These are phyloP conservation scores for Calidris pygmaea DNA, from an alignment of 2,113 vertebrate genomes.

Conservation along the genomic window DNA sequence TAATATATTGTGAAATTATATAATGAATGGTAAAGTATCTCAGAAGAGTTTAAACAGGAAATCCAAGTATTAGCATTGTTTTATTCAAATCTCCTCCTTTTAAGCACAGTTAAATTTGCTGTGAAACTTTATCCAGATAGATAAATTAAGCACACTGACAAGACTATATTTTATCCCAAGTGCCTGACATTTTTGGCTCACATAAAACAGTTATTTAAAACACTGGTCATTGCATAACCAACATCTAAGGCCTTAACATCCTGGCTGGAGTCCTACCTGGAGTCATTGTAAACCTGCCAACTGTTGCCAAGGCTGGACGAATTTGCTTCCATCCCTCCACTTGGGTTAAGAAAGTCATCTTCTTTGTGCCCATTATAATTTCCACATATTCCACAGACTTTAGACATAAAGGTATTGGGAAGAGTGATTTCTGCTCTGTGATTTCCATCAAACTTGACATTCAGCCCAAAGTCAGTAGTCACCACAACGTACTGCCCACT, in stretches of 20 bases:
- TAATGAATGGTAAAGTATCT: neutral
- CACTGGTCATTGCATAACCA: neutral
- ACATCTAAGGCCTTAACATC: neutral
- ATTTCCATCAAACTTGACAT: constrained; percentile 65
- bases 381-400: constrained; percentile 67
- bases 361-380: constrained; percentile 51
- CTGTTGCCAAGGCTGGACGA: constrained; percentile 70
- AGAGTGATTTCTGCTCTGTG: constrained; percentile 61
- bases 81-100: neutral
- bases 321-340: constrained; percentile 58
- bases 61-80: neutral
- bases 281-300: constrained; percentile 68
- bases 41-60: neutral
- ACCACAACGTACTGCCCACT: constrained; percentile 55
- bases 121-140: neutral
- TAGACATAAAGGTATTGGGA: constrained; percentile 25
- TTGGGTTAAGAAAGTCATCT: constrained; percentile 72
- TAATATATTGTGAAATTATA: neutral
- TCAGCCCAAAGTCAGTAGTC: constrained; percentile 36
- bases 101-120: neutral
- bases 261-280: constrained; percentile 20
- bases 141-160: neutral
- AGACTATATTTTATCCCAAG: neutral
- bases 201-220: neutral
- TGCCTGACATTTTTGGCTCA: neutral